phyloP scores from a whole-genome alignment of 1,140 invertebrate genomes.

The Pantala flavescens region DNA sequence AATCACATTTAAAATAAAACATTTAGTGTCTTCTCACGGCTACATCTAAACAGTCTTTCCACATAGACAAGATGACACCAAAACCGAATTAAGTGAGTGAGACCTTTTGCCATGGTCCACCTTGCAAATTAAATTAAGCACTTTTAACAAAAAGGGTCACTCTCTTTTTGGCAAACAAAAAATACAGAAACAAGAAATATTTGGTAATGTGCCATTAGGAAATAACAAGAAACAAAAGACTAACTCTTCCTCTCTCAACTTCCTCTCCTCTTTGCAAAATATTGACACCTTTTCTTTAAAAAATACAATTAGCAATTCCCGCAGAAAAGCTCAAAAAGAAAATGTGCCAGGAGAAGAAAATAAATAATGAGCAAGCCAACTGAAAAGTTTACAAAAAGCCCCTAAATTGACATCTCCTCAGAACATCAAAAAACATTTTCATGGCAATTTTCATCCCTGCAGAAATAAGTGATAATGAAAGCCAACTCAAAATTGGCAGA shows the following conservation, averaged over 20 bases:
- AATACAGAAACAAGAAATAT: too few relatives aligned
- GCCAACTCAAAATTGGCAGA: neutral
- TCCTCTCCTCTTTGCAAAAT: neutral
- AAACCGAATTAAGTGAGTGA: constrained; percentile 24
- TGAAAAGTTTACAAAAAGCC: neutral
- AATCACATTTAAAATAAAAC: constrained; percentile 11
- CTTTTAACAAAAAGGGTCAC: constrained; percentile 19
- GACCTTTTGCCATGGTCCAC: constrained; percentile 21
- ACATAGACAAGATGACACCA: constrained; percentile 44
- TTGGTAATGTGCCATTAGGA: neutral
- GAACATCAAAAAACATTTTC: neutral
- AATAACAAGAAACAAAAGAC: neutral
- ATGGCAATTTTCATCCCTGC: neutral
- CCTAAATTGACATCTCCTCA: constrained; percentile 1
- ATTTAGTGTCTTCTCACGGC: constrained; percentile 28
- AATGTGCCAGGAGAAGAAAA: neutral
- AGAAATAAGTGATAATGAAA: neutral
- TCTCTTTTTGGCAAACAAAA: neutral
- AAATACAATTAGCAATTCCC: neutral
- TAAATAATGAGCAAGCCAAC: neutral
- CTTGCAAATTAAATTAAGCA: neutral
- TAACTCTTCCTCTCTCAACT: neutral
- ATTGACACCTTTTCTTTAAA: neutral
- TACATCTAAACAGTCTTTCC: constrained; percentile 39
- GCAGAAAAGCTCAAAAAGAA: neutral